Evolutionary conservation across 1,140 invertebrate genomes (phyloP).

Genomic region (Epicauta chinensis): DNA sequence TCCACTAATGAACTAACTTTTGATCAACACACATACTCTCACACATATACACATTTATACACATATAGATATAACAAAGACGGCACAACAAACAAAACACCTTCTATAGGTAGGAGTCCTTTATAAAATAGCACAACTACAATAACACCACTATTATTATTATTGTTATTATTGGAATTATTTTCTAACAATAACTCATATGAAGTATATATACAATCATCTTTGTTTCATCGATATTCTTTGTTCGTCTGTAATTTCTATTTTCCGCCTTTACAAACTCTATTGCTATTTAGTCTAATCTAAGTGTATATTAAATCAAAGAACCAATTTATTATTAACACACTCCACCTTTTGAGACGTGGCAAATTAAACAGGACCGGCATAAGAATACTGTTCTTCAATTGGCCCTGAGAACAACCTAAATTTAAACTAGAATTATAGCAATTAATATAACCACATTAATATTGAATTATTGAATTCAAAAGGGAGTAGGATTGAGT

Average conservation of each 20-base stretch:
- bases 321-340: too few relatives aligned
- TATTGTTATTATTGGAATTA: neutral
- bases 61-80: slow-evolving; percentile 16
- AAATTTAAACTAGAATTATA: too few relatives aligned
- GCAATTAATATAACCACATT: slow-evolving; percentile 12
- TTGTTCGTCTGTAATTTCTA: too few relatives aligned
- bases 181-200: too few relatives aligned
- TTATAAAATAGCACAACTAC: neutral
- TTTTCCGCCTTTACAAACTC: too few relatives aligned
- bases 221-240: neutral
- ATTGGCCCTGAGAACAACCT: too few relatives aligned
- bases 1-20: slow-evolving; percentile 43
- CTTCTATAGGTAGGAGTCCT: neutral
- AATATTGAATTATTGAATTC: slow-evolving; percentile 25
- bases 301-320: too few relatives aligned
- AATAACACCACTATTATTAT: neutral
- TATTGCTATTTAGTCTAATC: too few relatives aligned
- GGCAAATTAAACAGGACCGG: too few relatives aligned
- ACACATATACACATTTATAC: too few relatives aligned
- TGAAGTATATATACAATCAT: neutral
- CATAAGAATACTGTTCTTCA: too few relatives aligned
- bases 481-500: slow-evolving; percentile 10
- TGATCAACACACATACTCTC: slow-evolving; percentile 26
- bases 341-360: too few relatives aligned
- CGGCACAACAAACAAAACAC: slow-evolving; percentile 19